phyloP scores from a whole-genome alignment of 2,113 vertebrate species.

The Cricetomys ansorgei region DNA sequence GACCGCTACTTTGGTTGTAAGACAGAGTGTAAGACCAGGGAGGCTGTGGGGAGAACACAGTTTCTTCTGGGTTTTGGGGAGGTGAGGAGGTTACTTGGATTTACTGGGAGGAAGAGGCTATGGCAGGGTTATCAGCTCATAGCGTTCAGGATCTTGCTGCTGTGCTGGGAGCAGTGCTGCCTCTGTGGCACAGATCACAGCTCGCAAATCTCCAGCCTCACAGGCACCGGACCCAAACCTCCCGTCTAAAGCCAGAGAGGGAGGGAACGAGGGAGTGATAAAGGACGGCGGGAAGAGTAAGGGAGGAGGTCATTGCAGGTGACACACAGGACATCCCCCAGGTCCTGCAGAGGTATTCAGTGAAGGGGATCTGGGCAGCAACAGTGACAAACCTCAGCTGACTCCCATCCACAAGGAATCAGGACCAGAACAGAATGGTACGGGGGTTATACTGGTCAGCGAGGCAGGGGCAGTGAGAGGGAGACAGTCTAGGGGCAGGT shows the following conservation, averaged over 20 bases:
- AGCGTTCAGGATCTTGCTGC: not conserved
- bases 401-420: not conserved
- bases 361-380: too few relatives aligned
- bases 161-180: not conserved
- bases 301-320: not conserved
- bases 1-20: not conserved
- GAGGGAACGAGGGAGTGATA: not conserved
- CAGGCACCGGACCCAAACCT: not conserved
- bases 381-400: not conserved
- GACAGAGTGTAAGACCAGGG: not conserved
- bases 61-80: not conserved
- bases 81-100: not conserved
- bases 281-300: not conserved
- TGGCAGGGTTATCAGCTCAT: not conserved
- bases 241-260: not conserved
- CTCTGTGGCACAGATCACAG: not conserved
- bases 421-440: not conserved
- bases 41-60: not conserved
- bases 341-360: not conserved
- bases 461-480: not conserved
- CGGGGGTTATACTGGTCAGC: not conserved
- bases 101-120: not conserved
- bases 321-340: not conserved
- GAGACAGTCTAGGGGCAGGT: not conserved
- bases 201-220: too few relatives aligned